Conservation (phyloP, 2,888 invertebrate genomes). For the Argynnis bischoffii region DNA sequence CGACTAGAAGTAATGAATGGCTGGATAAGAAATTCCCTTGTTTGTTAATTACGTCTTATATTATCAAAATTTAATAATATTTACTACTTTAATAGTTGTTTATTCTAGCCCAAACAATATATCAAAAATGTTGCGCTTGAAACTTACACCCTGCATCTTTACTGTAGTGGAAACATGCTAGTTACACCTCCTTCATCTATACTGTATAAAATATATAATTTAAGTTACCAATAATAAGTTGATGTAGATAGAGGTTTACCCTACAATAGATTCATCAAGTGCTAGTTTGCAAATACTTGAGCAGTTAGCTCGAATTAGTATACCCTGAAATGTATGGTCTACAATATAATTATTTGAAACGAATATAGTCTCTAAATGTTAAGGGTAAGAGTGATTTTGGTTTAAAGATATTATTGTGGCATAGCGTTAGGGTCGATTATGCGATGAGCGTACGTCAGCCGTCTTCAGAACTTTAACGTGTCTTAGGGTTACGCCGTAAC, state of each 20-base stretch:
- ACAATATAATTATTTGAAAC: conserved; percentile 22
- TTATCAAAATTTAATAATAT: too few relatives aligned
- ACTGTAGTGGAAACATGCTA: too few relatives aligned
- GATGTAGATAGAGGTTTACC: conserved; percentile 12
- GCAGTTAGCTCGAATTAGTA: conserved; percentile 56
- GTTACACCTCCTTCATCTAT: too few relatives aligned
- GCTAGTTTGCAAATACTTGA: conserved; percentile 65
- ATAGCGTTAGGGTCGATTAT: conserved; percentile 18
- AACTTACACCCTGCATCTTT: too few relatives aligned
- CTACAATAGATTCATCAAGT: conserved; percentile 56
- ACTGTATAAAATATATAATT: too few relatives aligned
- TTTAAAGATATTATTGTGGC: not conserved
- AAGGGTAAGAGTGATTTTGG: conserved; percentile 9
- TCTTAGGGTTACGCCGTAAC: conserved; percentile 43
- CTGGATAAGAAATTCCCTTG: too few relatives aligned
- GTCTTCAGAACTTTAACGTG: conserved; percentile 45
- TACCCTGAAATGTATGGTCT: conserved; percentile 27
- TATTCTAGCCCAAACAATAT: too few relatives aligned
- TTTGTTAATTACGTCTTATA: too few relatives aligned
- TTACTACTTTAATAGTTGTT: too few relatives aligned
- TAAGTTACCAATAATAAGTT: not conserved
- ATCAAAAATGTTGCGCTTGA: too few relatives aligned
- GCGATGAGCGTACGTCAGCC: conserved; percentile 38
- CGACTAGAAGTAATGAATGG: too few relatives aligned
- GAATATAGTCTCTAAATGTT: not conserved